These are phyloP conservation scores for Callimorpha dominula DNA, from an alignment of 2,888 invertebrate species.

Conservation along the genomic window DNA sequence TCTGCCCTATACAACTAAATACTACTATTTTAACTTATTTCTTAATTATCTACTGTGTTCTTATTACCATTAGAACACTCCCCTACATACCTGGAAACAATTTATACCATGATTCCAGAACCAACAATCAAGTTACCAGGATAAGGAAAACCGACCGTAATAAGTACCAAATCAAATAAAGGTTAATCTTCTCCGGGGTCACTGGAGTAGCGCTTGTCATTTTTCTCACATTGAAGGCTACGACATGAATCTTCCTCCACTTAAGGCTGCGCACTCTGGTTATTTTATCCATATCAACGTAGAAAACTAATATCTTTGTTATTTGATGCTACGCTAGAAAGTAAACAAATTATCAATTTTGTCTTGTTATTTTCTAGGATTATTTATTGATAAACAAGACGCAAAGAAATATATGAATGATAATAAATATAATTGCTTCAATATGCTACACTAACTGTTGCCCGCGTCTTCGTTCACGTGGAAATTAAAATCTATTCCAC, in stretches of 20 bases:
- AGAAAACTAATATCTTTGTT: not conserved
- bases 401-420: too few relatives aligned
- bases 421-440: too few relatives aligned
- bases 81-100: constrained; percentile 13
- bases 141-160: constrained; percentile 30
- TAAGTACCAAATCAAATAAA: constrained; percentile 37
- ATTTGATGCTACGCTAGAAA: constrained; percentile 1
- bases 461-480: too few relatives aligned
- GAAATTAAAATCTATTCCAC: too few relatives aligned
- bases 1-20: too few relatives aligned
- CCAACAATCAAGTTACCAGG: constrained; percentile 27
- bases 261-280: not conserved
- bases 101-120: constrained; percentile 23
- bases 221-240: constrained; percentile 28
- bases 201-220: constrained; percentile 25
- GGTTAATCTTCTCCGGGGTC: constrained; percentile 35
- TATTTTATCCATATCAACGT: not conserved
- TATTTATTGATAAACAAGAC: not conserved
- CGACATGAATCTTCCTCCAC: constrained; percentile 19
- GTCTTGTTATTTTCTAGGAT: not conserved
- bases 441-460: too few relatives aligned
- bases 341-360: not conserved
- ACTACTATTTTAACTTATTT: too few relatives aligned
- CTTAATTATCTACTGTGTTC: too few relatives aligned
- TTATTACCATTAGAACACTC: not conserved